phyloP scores from a whole-genome alignment of 1,140 invertebrate species.

The Chionoecetes opilio region DNA sequence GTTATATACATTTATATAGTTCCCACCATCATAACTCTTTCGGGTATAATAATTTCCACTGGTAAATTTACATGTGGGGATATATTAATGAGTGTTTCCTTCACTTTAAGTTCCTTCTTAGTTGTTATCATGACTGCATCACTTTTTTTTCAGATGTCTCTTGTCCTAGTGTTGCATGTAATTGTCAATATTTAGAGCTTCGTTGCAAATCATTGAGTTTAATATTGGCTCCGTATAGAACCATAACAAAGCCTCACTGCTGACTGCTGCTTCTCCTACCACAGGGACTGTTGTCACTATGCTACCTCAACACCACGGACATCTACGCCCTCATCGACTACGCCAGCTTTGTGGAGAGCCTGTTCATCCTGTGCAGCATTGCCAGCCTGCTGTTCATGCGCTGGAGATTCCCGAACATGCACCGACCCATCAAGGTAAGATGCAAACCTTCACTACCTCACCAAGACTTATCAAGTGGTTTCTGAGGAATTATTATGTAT shows the following conservation, averaged over 20 bases:
- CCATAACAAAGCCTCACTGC: too few species aligned
- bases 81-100: too few species aligned
- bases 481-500: not conserved
- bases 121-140: too few species aligned
- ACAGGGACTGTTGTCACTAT: conserved; percentile 88
- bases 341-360: conserved; percentile 95
- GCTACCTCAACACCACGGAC: conserved; percentile 93
- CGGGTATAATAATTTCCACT: too few species aligned
- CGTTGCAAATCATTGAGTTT: too few species aligned
- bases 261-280: conserved; percentile 62
- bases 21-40: too few species aligned
- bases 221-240: too few species aligned
- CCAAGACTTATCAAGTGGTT: not conserved
- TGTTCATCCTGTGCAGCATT: conserved; percentile 96
- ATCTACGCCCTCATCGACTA: conserved; percentile 97
- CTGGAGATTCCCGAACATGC: conserved; percentile 88
- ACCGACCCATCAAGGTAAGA: conserved; percentile 89
- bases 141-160: too few species aligned
- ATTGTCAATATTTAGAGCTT: too few species aligned
- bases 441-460: not conserved
- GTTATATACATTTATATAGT: not conserved
- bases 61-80: too few species aligned
- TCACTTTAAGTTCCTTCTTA: too few species aligned
- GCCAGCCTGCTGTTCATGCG: conserved; percentile 94
- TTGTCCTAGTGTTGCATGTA: too few species aligned